These are phyloP conservation scores for Coptodon rendalli DNA, from an alignment of 2,113 vertebrate genomes.

Conservation along the genomic window DNA sequence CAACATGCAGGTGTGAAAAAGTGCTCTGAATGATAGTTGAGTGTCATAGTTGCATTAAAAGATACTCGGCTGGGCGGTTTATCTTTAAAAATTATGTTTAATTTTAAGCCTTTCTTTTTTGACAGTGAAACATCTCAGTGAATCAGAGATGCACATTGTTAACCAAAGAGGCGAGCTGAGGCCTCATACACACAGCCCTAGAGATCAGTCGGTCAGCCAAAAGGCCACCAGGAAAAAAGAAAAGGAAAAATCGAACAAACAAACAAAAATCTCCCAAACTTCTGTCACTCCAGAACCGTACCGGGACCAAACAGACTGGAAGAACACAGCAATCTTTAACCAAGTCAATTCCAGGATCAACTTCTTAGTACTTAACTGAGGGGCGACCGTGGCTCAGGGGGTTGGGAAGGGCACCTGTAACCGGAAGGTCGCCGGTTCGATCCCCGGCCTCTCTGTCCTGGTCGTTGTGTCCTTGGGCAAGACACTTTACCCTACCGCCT, in stretches of 20 bases:
- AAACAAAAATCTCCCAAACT: neutral
- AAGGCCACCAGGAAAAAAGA: neutral
- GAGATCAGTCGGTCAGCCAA: rapidly evolving
- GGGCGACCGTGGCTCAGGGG: too few relatives aligned
- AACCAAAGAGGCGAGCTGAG: neutral
- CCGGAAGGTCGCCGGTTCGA: too few relatives aligned
- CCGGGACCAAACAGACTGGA: rapidly evolving
- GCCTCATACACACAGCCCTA: neutral
- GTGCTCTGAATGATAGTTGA: neutral
- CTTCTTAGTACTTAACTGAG: neutral
- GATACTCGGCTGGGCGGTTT: rapidly evolving
- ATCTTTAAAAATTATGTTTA: rapidly evolving
- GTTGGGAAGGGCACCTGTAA: too few relatives aligned
- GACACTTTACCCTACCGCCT: too few relatives aligned
- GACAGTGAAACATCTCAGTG: neutral
- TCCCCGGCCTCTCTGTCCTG: too few relatives aligned
- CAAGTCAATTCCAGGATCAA: neutral
- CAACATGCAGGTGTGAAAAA: neutral
- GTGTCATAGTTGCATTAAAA: neutral
- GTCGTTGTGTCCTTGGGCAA: too few relatives aligned
- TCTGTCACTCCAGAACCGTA: neutral
- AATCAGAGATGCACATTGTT: neutral
- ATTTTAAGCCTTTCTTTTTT: neutral
- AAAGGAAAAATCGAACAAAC: neutral
- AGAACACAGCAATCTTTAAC: neutral